Evolutionary conservation across 2,888 invertebrate genomes (phyloP), one percentile per base, ranked within the genome.

Genomic region (Catocala sponsa): DNA sequence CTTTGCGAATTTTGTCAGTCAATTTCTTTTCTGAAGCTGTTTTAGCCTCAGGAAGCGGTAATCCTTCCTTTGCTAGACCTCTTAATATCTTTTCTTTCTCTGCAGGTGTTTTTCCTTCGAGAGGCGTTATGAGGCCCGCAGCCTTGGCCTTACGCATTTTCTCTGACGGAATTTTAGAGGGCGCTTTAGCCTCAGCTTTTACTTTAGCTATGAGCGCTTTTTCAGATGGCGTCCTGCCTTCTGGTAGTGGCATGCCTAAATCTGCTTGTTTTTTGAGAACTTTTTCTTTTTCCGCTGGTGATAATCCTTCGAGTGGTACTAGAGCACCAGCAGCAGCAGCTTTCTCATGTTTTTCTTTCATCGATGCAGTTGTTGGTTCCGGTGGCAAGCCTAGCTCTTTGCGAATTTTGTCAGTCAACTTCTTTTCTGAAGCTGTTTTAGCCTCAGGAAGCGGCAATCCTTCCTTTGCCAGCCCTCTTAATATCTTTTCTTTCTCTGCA

Each of bases 381-480:
- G 81, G 74, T 4, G 83, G 82, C 4, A 83, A 55, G 6, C 82
- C 80, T 15, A 84, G 4, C 25, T 85, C 82, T 47, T 69, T 64
- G 15, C 81, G 69, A 4, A 86, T 72, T 68, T 81, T 82, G 0
- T 75, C 69, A 0, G 82, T 67, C 0, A 86, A 13, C 38, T 81
- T 76, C 50, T 74, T 79, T 42, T 80, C 80, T 6, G 74, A 74
- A n/a, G 44, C 43, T 9, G 74, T 76, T 50, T 69, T 42, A 4
- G 63, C 48, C 56, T 74, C 72, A 11, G 72, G 72, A 15, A 73
- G 68, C 7, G 72, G 72, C 35, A 73, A 60, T 0, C 65, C 72
- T 48, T 55, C 35, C 15, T 58, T 50, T 11, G 63, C 33, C 43
- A 73, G 48, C 5, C 72, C 72, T 63, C 42, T 74, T 5, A 73